Conservation (phyloP, 2,888 invertebrate genomes). For the Eupithecia pulchellata region DNA sequence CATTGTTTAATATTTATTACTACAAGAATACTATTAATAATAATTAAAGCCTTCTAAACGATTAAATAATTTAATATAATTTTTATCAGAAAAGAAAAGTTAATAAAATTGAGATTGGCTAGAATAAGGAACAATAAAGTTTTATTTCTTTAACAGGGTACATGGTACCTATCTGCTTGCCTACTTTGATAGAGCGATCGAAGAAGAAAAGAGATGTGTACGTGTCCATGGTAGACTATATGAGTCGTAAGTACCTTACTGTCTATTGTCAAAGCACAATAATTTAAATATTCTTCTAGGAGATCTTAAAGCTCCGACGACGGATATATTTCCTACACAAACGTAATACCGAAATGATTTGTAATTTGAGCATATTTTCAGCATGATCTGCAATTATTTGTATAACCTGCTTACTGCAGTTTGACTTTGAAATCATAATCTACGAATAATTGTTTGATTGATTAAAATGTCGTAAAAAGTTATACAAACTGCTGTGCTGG, state of each 20-base stretch:
- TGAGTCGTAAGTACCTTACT: conserved; percentile 65
- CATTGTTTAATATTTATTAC: no score
- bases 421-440: no score
- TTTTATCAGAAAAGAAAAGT: background rate
- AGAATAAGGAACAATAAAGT: background rate
- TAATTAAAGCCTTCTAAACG: no score
- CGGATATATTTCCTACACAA: no score
- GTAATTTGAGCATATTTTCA: no score
- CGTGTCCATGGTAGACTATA: conserved; percentile 73
- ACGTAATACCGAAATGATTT: no score
- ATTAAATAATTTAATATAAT: no score
- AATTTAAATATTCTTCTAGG: background rate
- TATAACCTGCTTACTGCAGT: no score
- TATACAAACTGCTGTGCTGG: background rate
- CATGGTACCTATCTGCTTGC: conserved; percentile 72
- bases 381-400: no score
- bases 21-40: no score
- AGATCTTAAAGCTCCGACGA: background rate
- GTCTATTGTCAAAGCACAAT: background rate
- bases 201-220: conserved; percentile 57
- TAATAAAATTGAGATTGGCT: background rate
- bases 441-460: no score
- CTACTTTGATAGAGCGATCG: conserved; percentile 61
- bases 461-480: background rate
- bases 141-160: conserved; percentile 59